phyloP scores from a whole-genome alignment of 1,140 invertebrate species.

The Caenorhabditis elegans region DNA sequence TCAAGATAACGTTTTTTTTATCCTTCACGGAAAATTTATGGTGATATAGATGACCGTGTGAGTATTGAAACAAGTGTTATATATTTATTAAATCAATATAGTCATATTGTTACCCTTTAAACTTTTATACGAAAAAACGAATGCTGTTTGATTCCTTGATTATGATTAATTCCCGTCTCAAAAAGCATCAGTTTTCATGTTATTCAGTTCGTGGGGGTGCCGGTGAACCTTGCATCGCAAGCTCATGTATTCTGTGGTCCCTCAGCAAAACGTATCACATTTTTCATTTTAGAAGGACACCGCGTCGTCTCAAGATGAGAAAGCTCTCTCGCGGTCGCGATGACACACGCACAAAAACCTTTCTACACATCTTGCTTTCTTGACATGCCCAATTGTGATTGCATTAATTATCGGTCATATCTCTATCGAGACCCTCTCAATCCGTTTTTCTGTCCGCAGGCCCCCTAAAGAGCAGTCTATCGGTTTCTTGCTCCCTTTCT shows the following conservation, averaged over 20 bases:
- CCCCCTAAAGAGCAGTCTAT: background rate
- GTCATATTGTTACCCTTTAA: no score
- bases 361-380: conserved; percentile 15
- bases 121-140: no score
- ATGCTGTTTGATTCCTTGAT: conserved; percentile 24
- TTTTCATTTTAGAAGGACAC: conserved; percentile 28
- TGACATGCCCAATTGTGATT: conserved; percentile 25
- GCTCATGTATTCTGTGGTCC: conserved; percentile 28
- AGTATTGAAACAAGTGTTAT: no score
- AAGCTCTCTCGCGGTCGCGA: background rate
- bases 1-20: no score
- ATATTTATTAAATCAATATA: no score
- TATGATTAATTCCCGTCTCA: background rate
- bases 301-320: background rate
- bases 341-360: conserved; percentile 24
- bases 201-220: background rate
- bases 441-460: background rate
- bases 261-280: conserved; percentile 10
- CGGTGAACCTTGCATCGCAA: background rate
- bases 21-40: no score
- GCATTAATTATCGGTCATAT: conserved; percentile 33
- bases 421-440: background rate
- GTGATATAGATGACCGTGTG: no score
- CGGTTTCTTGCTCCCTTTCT: background rate
- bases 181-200: conserved; percentile 23